Evolutionary conservation across 2,888 invertebrate genomes (phyloP), one percentile per base, ranked within the genome.

Genomic region (Drosophila trichaetosa): DNA sequence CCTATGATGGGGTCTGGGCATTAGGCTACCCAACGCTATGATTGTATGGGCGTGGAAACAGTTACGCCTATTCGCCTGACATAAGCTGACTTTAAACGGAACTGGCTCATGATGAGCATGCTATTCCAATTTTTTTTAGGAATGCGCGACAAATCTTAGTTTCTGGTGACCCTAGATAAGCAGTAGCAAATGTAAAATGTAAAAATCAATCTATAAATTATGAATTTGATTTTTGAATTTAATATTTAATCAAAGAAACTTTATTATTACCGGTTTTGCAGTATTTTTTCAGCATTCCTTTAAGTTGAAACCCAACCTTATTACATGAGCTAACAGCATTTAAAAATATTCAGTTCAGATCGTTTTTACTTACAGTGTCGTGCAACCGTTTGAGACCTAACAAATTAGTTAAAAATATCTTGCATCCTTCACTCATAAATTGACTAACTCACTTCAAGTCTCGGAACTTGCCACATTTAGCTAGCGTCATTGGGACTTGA

Each of bases 1-100:
- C 29, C 52, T 11, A 0, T 3, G n/a, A 33, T 8, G 33, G 29
- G 24, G 5, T n/a, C 31, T 27, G 31, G 27, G 4, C 31, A 27
- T 16, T 16, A 8, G n/a, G 8, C 31, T 29, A 29, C 8, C 29
- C 40, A 48, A 72, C 42, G 33, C 21, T 51, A 11, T 51, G 27
- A 66, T 69, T 42, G 60, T n/a, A 27, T 54, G 59, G 79, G 73
- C 63, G 60, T 58, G 61, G 24, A 54, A 58, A 53, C 57, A 60
- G 60, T 61, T 60, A 77, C 68, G 73, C 73, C 64, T 51, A 62
- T 73, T 64, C 48, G 51, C 65, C 79, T 64, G 42, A n/a, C 33
- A 48, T 18, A 34, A 42, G 27, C n/a, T 27, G 46, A 24, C 57
- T 73, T 63, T 64, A 31, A 54, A 13, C 4, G 33, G 29, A 51